Evolutionary conservation across 2,888 invertebrate species (phyloP).

Genomic region (Patella caerulea): DNA sequence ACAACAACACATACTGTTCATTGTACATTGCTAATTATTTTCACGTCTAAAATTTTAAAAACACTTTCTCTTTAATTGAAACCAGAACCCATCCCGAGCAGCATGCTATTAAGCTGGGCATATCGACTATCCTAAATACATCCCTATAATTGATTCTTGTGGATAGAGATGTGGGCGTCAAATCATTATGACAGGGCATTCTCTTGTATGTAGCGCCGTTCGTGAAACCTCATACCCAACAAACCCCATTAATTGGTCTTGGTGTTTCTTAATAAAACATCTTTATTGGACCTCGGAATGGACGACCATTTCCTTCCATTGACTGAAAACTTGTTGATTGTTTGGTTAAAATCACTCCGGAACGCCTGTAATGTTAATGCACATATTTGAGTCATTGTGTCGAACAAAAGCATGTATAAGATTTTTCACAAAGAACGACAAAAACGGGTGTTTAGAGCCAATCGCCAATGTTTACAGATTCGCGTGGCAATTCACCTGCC

Average conservation of each 20-base stretch:
- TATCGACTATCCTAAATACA: too few relatives aligned
- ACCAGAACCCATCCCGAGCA: too few relatives aligned
- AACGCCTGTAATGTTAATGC: conserved; percentile 12
- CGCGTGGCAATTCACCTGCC: conserved; percentile 10
- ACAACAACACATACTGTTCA: too few relatives aligned
- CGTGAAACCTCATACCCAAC: neutral
- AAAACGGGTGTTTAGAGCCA: conserved; percentile 7
- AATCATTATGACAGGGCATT: too few relatives aligned
- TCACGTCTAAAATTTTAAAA: too few relatives aligned
- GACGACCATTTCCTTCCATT: neutral
- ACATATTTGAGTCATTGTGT: neutral
- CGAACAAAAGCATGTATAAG: neutral
- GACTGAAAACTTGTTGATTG: neutral
- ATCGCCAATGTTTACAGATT: conserved; percentile 1
- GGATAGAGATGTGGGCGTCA: too few relatives aligned
- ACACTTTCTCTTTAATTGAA: too few relatives aligned
- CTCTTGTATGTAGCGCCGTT: neutral
- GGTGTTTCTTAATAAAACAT: neutral
- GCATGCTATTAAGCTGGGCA: too few relatives aligned
- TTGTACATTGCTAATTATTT: too few relatives aligned
- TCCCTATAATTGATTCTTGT: too few relatives aligned
- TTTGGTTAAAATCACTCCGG: neutral
- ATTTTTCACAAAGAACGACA: neutral
- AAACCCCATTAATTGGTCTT: conserved; percentile 1
- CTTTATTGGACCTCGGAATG: too few relatives aligned